Evolutionary conservation across 2,113 vertebrate species (phyloP).

Genomic region (Channa argus): DNA sequence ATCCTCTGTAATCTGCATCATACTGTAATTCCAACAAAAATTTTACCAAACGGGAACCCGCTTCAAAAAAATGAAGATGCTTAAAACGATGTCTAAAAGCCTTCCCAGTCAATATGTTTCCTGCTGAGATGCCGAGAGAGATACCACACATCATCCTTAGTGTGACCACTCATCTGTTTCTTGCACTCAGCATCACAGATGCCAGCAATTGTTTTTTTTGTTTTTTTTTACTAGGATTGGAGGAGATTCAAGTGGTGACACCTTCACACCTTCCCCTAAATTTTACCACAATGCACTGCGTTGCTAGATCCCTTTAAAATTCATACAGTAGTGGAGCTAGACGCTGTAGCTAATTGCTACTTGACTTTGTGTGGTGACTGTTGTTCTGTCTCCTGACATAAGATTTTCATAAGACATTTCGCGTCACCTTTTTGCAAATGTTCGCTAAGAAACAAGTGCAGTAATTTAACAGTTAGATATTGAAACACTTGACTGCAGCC

Average conservation of each 20-base stretch:
- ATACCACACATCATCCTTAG: not conserved
- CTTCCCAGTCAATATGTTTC: not conserved
- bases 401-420: not conserved
- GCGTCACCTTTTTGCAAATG: too few relatives aligned
- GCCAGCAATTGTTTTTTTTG: slow-evolving; percentile 29
- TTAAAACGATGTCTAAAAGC: slow-evolving; percentile 12
- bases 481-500: not conserved
- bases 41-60: not conserved
- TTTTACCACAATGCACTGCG: slow-evolving; percentile 10
- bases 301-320: slow-evolving; percentile 25
- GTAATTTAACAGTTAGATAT: not conserved
- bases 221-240: slow-evolving; percentile 10
- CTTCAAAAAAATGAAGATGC: not conserved
- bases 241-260: slow-evolving; percentile 26
- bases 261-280: slow-evolving; percentile 26
- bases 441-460: too few relatives aligned
- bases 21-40: slow-evolving; percentile 1
- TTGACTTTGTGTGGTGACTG: not conserved
- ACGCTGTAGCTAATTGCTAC: slow-evolving; percentile 12
- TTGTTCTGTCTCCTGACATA: not conserved
- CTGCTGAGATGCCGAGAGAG: slow-evolving; percentile 2
- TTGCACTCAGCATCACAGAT: slow-evolving; percentile 28
- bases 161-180: slow-evolving; percentile 16
- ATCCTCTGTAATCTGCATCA: slow-evolving; percentile 19
- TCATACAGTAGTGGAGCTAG: slow-evolving; percentile 11